Conservation (phyloP, 2,113 vertebrate genomes). For the Equus przewalskii region DNA sequence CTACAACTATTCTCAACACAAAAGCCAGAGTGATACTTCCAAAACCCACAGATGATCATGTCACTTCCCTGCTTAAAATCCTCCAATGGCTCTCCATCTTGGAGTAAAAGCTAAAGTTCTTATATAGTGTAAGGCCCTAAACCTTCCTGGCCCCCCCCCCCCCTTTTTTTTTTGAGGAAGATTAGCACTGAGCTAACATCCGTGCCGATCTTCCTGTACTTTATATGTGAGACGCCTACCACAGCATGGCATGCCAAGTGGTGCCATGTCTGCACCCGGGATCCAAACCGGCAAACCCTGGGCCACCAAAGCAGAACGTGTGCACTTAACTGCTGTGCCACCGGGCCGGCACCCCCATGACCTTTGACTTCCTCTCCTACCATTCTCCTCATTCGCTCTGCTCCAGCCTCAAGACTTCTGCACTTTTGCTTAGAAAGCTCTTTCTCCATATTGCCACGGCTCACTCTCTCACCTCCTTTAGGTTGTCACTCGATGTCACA, state of each 20-base stretch:
- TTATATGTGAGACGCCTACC: no score
- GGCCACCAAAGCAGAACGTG: no score
- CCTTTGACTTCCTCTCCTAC: neutral
- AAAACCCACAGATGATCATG: neutral
- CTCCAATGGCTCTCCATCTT: no score
- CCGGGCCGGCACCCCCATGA: no score
- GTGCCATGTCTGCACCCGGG: no score
- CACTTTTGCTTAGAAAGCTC: neutral
- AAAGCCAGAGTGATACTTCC: neutral
- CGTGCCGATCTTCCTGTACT: no score
- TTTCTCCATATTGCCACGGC: neutral
- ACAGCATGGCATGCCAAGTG: no score
- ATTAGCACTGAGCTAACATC: no score
- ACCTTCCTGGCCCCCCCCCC: neutral
- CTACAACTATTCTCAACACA: neutral
- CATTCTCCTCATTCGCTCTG: neutral
- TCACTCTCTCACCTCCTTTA: neutral
- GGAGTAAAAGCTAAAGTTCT: neutral
- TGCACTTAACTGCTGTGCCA: no score
- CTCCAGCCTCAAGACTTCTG: neutral
- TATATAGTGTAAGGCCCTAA: neutral
- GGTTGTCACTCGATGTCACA: neutral
- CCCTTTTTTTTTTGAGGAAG: no score
- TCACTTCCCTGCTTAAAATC: neutral
- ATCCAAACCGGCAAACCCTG: no score